Evolutionary conservation across 2,888 invertebrate species (phyloP), one percentile per base, ranked within the genome.

Genomic region (Xestia xanthographa): DNA sequence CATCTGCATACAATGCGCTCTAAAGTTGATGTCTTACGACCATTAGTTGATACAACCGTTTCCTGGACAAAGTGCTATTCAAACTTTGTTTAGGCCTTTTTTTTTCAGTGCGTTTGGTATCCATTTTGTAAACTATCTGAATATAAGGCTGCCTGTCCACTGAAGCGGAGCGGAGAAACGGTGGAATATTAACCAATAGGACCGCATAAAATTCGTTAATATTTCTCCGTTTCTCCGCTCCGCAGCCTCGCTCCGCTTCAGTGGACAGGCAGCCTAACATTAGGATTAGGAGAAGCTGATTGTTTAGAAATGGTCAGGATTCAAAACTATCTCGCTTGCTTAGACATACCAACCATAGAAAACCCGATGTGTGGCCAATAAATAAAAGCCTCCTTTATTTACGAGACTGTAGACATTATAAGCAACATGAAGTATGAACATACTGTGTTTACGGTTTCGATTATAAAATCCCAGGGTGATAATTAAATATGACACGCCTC

Each of bases 1-100:
- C n/a, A 68, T 66, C 34, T 75, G 72, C 76, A 79, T 72, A 84
- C 87, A 87, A 87, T 84, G 73, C 74, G 53, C 74, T 76, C 68
- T 84, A 60, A 81, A 75, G 65, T 65, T 56, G 62, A 71, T 66
- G 73, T 53, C 73, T 77, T 66, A 56, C 60, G 72, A 67, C 70
- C 43, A 74, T 68, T 66, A 82, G 72, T 82, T 82, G 84, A 87
- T 82, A 81, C 66, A 45, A 83, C 45, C 78, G 45, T 72, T 87
- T 86, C 87, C 84, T 84, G 80, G 68, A 60, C 20, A n/a, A 53
- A 56, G 66, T 71, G 73, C 60, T 72, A 68, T 65, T 71, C 29
- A 70, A 63, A 56, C 50, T 50, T 67, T 79, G 78, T 72, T 83
- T 71, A 56, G 71, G 41, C 38, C 22, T 41, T 75, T 2, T 34